Percentiles rank a stretch among this genome's conserved stretches.
phyloP scores from a whole-genome alignment of 2,797 vertebrate species.

The Lepilemur ruficaudatus region DNA sequence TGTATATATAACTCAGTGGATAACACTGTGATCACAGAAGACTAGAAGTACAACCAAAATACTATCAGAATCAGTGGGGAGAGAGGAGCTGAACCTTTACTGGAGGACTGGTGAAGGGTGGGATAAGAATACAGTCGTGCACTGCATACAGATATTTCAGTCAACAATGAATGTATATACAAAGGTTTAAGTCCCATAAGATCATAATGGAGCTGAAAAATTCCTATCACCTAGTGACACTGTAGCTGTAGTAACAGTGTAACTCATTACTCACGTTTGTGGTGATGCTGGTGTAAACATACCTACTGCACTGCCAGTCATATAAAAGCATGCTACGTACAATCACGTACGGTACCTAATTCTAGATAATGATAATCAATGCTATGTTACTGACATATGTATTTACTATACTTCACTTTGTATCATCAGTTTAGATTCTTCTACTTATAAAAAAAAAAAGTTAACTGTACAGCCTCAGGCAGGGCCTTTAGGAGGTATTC shows the following conservation, averaged over 20 bases:
- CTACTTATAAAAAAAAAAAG: neutral
- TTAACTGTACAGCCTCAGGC: neutral
- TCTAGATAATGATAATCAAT: neutral
- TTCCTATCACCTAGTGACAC: neutral
- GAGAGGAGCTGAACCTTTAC: neutral
- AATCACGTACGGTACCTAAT: neutral
- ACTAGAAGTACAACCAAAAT: neutral
- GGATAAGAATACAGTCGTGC: accelerated
- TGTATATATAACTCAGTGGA: accelerated
- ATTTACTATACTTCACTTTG: neutral
- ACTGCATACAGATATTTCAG: neutral
- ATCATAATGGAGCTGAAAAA: neutral
- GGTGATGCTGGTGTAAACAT: neutral
- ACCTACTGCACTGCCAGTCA: neutral
- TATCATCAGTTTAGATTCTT: neutral
- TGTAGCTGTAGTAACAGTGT: neutral
- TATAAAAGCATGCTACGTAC: neutral
- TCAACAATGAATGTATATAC: neutral
- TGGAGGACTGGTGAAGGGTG: accelerated
- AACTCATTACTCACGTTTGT: neutral
- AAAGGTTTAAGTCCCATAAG: neutral
- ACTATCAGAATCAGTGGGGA: accelerated
- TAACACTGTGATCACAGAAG: neutral
- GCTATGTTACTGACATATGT: neutral
- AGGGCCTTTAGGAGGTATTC: neutral